Evolutionary conservation across 2,888 invertebrate species (phyloP), one percentile per base, ranked within the genome.

Genomic region (Belgica antarctica): DNA sequence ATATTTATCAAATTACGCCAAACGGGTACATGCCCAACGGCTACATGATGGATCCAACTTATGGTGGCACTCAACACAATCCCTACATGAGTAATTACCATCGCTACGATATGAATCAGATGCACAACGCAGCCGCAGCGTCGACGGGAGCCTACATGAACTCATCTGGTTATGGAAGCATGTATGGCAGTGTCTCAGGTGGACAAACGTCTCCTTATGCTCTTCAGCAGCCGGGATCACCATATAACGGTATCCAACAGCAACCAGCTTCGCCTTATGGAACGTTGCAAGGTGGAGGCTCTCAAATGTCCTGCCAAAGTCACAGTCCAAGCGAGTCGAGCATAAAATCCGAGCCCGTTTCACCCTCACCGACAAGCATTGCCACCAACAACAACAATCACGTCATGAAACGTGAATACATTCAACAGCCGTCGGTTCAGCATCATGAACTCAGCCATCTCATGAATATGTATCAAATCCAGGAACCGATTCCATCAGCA

Each of bases 1-100:
- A 92, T 75, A 89, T 92, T 78, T 92, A 92, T 79, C 90, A 91
- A 80, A 91, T 92, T 89, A 88, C 91, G 36, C 86, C 87, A 61
- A 96, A 94, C 79, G 95, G 95, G 0, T 96, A 96, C 82, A 95
- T 96, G 94, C 94, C 95, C 71, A 96, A 96, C 79, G 95, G 96
- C 7, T 95, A 95, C 81, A 92, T 93, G 86, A 90, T 92, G 89
- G 90, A 91, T 77, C 88, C 89, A 36, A 87, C 90, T 74, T 77
- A 77, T 5, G 86, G 88, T 5, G 89, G 89, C 75, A 15, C 41
- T 15, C 92, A 93, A 77, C 88, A 88, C 71, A 87, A 89, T 71
- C 87, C 89, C 75, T 83, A 85, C 75, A 80, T 80, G 79, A 78
- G 78, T 62, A 89, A 87, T 47, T 95, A 95, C 80, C 89, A 91